Conservation (phyloP, 2,888 invertebrate genomes). For the Yponomeuta cagnagella region DNA sequence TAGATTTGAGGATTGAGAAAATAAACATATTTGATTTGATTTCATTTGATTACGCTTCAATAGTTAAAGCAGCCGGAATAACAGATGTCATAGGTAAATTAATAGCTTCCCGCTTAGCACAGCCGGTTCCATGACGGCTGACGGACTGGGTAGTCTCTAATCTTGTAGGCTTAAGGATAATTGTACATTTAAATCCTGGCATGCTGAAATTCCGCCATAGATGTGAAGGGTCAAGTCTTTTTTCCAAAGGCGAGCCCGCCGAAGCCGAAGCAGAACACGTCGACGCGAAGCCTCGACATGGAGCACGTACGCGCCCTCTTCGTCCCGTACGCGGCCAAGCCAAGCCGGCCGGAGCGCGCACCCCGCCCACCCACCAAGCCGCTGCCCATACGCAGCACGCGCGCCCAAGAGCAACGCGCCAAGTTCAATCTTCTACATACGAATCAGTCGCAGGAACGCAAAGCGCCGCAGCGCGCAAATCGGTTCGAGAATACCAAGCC, state of each 20-base stretch:
- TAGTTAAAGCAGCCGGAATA: conserved; percentile 32
- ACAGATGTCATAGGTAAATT: conserved; percentile 14
- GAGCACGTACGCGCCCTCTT: conserved; percentile 54
- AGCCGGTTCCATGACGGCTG: too few relatives aligned
- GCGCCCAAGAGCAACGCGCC: conserved; percentile 60
- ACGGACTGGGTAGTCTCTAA: too few relatives aligned
- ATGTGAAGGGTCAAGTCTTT: too few relatives aligned
- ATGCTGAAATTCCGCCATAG: too few relatives aligned
- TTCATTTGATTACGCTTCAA: conserved; percentile 17
- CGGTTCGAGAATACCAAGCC: conserved; percentile 66
- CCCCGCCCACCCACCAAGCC: conserved; percentile 33
- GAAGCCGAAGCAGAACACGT: conserved; percentile 25
- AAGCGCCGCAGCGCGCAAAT: conserved; percentile 30
- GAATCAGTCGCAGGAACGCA: conserved; percentile 35
- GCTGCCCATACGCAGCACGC: conserved; percentile 55
- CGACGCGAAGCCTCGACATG: conserved; percentile 41
- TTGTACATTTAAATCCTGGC: too few relatives aligned
- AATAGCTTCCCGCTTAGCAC: too few relatives aligned
- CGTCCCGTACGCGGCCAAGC: conserved; percentile 50
- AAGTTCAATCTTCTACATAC: conserved; percentile 53
- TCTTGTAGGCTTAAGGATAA: too few relatives aligned
- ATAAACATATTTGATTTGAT: too few relatives aligned
- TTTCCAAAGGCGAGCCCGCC: conserved; percentile 15
- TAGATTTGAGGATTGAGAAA: too few relatives aligned
- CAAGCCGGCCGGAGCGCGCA: conserved; percentile 28